phyloP scores from a whole-genome alignment of 2,888 invertebrate genomes.

The Podotricha telesiphe region DNA sequence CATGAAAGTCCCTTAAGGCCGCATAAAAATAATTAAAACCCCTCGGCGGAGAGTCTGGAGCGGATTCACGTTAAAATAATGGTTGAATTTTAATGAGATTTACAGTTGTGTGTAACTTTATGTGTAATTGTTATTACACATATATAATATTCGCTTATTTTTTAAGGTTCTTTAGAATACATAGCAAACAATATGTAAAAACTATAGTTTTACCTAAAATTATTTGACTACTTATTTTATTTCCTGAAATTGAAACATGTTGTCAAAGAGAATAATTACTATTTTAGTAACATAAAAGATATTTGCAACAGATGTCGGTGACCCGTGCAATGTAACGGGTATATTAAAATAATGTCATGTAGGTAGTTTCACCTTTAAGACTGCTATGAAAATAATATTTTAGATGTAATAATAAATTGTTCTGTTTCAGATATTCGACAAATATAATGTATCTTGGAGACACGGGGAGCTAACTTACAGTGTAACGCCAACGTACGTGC shows the following conservation, averaged over 20 bases:
- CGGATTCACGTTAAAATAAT: constrained; percentile 33
- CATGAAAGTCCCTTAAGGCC: constrained; percentile 11
- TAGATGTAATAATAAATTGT: not conserved
- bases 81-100: constrained; percentile 35
- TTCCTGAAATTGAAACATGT: not conserved
- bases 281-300: constrained; percentile 5
- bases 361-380: not conserved
- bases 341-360: not conserved
- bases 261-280: constrained; percentile 7
- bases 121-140: not conserved
- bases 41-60: constrained; percentile 19
- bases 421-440: constrained; percentile 86
- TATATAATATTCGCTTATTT: not conserved
- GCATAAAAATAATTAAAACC: constrained; percentile 37
- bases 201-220: not conserved
- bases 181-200: not conserved
- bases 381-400: not conserved
- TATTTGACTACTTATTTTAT: not conserved
- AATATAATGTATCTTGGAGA: constrained; percentile 87
- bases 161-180: not conserved
- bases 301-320: not conserved
- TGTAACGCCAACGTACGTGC: constrained; percentile 89
- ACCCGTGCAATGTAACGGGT: constrained; percentile 4
- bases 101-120: constrained; percentile 13
- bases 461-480: constrained; percentile 87